Conservation (phyloP, 2,888 invertebrate species). For the Drosophila rellima region DNA sequence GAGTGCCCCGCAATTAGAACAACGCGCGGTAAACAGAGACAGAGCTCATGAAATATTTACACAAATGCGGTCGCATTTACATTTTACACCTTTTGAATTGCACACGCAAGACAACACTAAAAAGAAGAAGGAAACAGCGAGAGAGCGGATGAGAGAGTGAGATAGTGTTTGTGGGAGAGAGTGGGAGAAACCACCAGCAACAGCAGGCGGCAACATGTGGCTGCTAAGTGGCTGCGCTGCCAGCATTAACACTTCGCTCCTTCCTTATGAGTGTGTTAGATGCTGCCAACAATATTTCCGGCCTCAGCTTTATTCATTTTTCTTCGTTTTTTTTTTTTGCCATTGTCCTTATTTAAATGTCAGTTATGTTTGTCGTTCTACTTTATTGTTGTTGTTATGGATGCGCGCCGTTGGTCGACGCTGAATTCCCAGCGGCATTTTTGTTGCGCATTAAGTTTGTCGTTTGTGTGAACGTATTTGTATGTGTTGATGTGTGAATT, state of each 20-base stretch:
- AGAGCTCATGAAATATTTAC: slow-evolving; percentile 44
- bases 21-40: slow-evolving; percentile 6
- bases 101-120: slow-evolving; percentile 24
- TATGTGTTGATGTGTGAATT: slow-evolving; percentile 21
- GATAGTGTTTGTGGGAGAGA: neutral
- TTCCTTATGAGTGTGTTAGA: slow-evolving; percentile 16
- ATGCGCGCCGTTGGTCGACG: slow-evolving; percentile 21
- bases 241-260: slow-evolving; percentile 34
- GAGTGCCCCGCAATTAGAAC: slow-evolving; percentile 54
- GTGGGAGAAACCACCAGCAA: slow-evolving; percentile 1
- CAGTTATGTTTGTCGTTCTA: slow-evolving; percentile 64
- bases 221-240: slow-evolving; percentile 39
- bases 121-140: slow-evolving; percentile 1
- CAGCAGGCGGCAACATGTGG: slow-evolving; percentile 67
- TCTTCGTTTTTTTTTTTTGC: slow-evolving; percentile 18
- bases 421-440: slow-evolving; percentile 54
- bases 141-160: neutral
- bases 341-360: slow-evolving; percentile 63
- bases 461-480: slow-evolving; percentile 30
- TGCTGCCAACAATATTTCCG: slow-evolving; percentile 51
- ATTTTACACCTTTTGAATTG: slow-evolving; percentile 71
- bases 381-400: slow-evolving; percentile 42
- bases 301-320: slow-evolving; percentile 21
- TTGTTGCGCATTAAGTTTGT: slow-evolving; percentile 41
- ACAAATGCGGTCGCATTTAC: slow-evolving; percentile 68